These are phyloP conservation scores for Lagorchestes hirsutus DNA, from an alignment of 2,797 vertebrate species.

Conservation along the genomic window DNA sequence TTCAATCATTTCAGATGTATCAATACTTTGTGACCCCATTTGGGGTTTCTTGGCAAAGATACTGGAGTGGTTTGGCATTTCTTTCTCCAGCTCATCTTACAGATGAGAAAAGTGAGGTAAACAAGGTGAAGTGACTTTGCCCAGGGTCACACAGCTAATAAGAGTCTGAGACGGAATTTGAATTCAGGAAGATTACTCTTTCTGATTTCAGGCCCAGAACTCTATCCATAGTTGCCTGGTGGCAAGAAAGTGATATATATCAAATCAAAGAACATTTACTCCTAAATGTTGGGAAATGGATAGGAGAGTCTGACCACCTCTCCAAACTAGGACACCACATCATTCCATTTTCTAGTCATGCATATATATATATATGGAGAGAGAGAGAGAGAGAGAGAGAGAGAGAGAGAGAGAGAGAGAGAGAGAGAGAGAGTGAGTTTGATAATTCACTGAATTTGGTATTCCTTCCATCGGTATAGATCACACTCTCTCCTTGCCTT, in stretches of 20 bases:
- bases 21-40: background rate
- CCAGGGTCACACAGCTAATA: background rate
- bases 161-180: background rate
- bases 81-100: background rate
- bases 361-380: too few species aligned
- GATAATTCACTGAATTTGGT: background rate
- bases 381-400: too few species aligned
- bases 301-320: background rate
- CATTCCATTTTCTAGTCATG: background rate
- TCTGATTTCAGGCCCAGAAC: background rate
- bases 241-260: background rate
- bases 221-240: background rate
- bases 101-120: background rate
- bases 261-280: background rate
- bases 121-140: background rate
- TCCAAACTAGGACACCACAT: background rate
- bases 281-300: background rate
- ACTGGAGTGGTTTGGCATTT: background rate
- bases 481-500: background rate
- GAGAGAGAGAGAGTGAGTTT: too few species aligned
- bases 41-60: background rate
- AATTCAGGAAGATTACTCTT: background rate
- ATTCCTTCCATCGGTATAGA: background rate
- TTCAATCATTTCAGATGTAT: background rate
- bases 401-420: too few species aligned